phyloP scores from a whole-genome alignment of 2,113 vertebrate species.

The Oryzias melastigma region DNA sequence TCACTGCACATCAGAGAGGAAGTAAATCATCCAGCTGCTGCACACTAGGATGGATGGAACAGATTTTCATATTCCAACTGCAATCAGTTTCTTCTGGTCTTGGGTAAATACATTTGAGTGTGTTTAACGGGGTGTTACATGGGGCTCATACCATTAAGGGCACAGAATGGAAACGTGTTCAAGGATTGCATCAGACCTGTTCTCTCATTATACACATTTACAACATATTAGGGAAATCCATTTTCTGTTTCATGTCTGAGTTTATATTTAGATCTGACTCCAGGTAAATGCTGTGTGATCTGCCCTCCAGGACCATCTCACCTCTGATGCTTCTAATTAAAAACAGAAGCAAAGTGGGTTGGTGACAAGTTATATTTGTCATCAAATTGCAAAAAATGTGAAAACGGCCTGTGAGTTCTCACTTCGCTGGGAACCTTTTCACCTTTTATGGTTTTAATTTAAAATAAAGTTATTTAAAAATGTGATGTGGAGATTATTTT shows the following conservation, averaged over 20 bases:
- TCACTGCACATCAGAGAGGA: constrained; percentile 29
- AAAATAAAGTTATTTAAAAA: constrained; percentile 1
- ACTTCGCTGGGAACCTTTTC: constrained; percentile 12
- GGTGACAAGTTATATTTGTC: constrained; percentile 7
- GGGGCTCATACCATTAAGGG: constrained; percentile 6
- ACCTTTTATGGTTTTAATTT: constrained; percentile 6
- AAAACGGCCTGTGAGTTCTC: constrained; percentile 17
- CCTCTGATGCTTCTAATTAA: constrained; percentile 7
- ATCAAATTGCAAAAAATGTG: neutral
- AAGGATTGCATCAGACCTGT: constrained; percentile 19
- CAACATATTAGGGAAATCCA: constrained; percentile 3
- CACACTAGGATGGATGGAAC: constrained; percentile 9
- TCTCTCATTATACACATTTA: neutral
- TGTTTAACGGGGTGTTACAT: constrained; percentile 9
- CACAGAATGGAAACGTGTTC: constrained; percentile 9
- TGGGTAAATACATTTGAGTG: constrained; percentile 4
- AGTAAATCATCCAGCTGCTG: constrained; percentile 13
- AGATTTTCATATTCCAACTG: constrained; percentile 28
- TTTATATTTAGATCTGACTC: constrained; percentile 7
- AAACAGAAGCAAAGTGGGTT: neutral
- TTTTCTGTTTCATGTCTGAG: neutral
- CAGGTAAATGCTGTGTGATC: neutral
- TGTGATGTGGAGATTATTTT: neutral
- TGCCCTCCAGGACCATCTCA: constrained; percentile 7
- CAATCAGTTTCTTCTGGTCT: constrained; percentile 19